A percentile compares a stretch with the other conserved stretches of the same genome.
These are phyloP conservation scores for Acanthosepion esculentum DNA, from an alignment of 2,888 invertebrate genomes.

Conservation along the genomic window DNA sequence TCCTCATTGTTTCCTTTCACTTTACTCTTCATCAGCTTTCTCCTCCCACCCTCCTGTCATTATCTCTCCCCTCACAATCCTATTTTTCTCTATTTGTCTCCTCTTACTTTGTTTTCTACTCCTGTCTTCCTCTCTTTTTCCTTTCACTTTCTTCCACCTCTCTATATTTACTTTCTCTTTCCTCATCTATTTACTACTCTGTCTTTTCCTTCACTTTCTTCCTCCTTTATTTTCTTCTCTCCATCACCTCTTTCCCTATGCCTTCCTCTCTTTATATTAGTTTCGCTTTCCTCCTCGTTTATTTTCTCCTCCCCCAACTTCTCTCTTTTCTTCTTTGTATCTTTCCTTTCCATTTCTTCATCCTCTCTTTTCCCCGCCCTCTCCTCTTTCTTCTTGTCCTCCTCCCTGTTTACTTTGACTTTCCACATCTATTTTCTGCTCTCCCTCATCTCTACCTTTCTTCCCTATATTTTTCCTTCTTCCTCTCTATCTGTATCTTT, in stretches of 20 bases:
- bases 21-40: not conserved
- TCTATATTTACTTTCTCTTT: no score
- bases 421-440: not conserved
- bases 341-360: not conserved
- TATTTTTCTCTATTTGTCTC: not conserved
- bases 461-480: no score
- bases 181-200: accelerated
- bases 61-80: not conserved
- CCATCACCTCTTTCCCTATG: no score
- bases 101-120: not conserved
- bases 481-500: accelerated
- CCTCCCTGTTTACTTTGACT: not conserved
- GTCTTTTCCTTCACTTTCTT: not conserved
- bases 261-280: not conserved
- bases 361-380: not conserved
- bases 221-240: not conserved
- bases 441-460: not conserved
- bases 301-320: not conserved
- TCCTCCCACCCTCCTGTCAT: not conserved
- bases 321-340: not conserved
- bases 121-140: not conserved
- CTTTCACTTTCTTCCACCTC: not conserved
- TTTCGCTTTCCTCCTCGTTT: not conserved
- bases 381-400: not conserved
- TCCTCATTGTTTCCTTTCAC: not conserved